Evolutionary conservation across 2,797 vertebrate species (phyloP).

Genomic region (Lophotriccus pileatus): DNA sequence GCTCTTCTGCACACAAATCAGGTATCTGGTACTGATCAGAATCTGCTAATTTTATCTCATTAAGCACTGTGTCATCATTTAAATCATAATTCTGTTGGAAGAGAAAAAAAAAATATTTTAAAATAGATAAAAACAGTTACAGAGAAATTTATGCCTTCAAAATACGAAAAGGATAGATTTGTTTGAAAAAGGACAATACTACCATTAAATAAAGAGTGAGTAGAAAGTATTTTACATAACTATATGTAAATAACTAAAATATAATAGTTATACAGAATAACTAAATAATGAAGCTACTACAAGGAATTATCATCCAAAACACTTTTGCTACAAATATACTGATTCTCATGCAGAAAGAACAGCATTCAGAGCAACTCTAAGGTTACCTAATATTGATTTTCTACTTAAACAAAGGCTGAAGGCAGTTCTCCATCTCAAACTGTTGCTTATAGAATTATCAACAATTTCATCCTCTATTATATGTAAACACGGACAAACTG

Average conservation of each 20-base stretch:
- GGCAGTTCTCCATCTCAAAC: not conserved
- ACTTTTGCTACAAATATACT: not conserved
- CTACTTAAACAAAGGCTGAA: not conserved
- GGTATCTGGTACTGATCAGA: slow-evolving; percentile 82
- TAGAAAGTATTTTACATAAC: not conserved
- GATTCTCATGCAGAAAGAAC: not conserved
- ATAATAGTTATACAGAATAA: too few relatives aligned
- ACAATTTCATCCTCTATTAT: not conserved
- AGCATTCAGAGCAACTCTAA: not conserved
- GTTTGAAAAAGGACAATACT: not conserved
- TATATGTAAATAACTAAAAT: too few relatives aligned
- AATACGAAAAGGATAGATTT: not conserved
- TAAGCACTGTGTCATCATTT: slow-evolving; percentile 89
- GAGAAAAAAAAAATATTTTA: not conserved
- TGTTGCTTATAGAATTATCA: not conserved
- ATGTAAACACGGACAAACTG: not conserved
- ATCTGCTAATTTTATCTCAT: slow-evolving; percentile 85
- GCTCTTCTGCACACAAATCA: slow-evolving; percentile 90
- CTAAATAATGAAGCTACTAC: not conserved
- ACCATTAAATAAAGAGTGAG: not conserved
- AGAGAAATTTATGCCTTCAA: not conserved
- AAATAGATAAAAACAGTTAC: not conserved
- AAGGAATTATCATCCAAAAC: not conserved
- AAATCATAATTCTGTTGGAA: slow-evolving; percentile 84
- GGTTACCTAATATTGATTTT: not conserved